Evolutionary conservation across 1,140 invertebrate species (phyloP).

Genomic region (Leptoteleia sp.): DNA sequence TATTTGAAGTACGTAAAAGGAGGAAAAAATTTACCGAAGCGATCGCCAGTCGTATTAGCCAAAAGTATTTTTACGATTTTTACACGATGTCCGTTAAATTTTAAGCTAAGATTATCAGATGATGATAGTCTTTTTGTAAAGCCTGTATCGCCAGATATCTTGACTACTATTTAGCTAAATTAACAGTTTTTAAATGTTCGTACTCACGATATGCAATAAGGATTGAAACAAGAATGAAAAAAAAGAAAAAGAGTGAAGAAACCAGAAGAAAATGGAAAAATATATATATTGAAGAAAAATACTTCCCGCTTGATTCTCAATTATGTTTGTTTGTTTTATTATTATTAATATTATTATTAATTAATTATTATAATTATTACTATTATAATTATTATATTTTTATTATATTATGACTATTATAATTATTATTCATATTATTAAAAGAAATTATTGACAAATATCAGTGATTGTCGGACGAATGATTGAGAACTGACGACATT

Average conservation of each 20-base stretch:
- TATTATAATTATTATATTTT: slow-evolving; percentile 32
- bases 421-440: slow-evolving; percentile 53
- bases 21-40: slow-evolving; percentile 56
- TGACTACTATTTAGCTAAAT: slow-evolving; percentile 67
- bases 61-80: slow-evolving; percentile 70
- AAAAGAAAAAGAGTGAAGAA: slow-evolving; percentile 27
- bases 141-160: slow-evolving; percentile 63
- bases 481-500: slow-evolving; percentile 59
- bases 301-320: slow-evolving; percentile 62
- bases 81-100: slow-evolving; percentile 66
- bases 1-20: slow-evolving; percentile 57
- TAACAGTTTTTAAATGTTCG: slow-evolving; percentile 67
- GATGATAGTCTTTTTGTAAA: slow-evolving; percentile 62
- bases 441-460: slow-evolving; percentile 49
- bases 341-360: slow-evolving; percentile 55
- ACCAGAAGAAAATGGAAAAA: slow-evolving; percentile 31
- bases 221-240: slow-evolving; percentile 33
- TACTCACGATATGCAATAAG: slow-evolving; percentile 54
- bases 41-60: slow-evolving; percentile 67
- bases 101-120: slow-evolving; percentile 57
- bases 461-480: slow-evolving; percentile 48
- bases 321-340: slow-evolving; percentile 58
- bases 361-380: slow-evolving; percentile 32
- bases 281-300: slow-evolving; percentile 53
- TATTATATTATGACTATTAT: slow-evolving; percentile 46